Evolutionary conservation across 1,140 invertebrate species (phyloP).

Genomic region (Cyrtorhinus lividipennis): DNA sequence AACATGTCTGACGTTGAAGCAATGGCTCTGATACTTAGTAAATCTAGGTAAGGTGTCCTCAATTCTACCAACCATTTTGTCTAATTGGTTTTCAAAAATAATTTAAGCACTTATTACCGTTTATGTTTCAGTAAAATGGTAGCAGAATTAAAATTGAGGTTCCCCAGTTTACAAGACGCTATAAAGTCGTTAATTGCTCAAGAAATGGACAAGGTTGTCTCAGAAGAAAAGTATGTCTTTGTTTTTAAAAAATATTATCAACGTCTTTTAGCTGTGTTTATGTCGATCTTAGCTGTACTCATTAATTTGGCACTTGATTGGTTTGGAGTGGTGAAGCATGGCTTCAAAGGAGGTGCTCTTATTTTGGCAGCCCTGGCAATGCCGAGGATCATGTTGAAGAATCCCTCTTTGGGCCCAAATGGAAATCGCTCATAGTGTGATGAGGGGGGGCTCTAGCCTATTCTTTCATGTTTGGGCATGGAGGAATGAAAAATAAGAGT

Average conservation of each 20-base stretch:
- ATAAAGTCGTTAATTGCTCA: conserved; percentile 73
- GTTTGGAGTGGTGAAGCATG: background rate
- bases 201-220: conserved; percentile 87
- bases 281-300: no score
- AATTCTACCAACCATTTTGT: background rate
- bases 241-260: background rate
- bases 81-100: background rate
- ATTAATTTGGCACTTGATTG: no score
- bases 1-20: conserved; percentile 94
- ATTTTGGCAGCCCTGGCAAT: background rate
- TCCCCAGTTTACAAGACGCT: conserved; percentile 75
- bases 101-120: background rate
- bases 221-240: conserved; percentile 66
- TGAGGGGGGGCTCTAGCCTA: no score
- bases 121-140: conserved; percentile 63
- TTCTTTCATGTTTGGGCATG: no score
- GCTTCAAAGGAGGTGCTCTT: background rate
- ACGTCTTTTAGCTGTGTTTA: background rate
- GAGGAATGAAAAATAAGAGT: no score
- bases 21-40: conserved; percentile 81
- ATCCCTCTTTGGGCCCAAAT: background rate
- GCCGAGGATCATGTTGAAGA: background rate
- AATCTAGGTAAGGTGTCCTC: conserved; percentile 57
- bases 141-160: conserved; percentile 80
- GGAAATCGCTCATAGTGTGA: no score